phyloP scores from a whole-genome alignment of 2,797 vertebrate genomes.

The Hydrolagus colliei region DNA sequence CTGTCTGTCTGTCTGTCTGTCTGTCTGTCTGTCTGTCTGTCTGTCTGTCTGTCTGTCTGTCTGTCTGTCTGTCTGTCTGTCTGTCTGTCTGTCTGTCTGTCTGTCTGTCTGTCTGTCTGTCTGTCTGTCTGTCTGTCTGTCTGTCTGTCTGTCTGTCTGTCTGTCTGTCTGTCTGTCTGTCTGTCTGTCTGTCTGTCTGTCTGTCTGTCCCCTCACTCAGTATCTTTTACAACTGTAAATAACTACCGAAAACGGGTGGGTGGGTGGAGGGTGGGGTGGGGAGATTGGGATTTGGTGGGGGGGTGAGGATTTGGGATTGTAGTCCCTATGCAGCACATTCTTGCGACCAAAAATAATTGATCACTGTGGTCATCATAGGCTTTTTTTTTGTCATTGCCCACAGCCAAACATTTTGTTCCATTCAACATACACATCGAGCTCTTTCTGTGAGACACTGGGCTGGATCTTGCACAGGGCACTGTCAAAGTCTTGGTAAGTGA shows the following conservation, averaged over 20 bases:
- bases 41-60: too few relatives aligned
- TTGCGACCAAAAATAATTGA: slow-evolving; percentile 51
- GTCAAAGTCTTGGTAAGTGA: slow-evolving; percentile 99
- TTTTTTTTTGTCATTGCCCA: slow-evolving; percentile 74
- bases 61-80: slow-evolving; percentile 36
- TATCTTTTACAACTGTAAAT: slow-evolving; percentile 67
- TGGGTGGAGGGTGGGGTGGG: slow-evolving; percentile 44
- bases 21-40: slow-evolving; percentile 46
- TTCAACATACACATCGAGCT: slow-evolving; percentile 95
- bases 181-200: too few relatives aligned
- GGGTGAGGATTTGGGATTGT: slow-evolving; percentile 43
- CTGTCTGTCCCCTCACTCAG: slow-evolving; percentile 40
- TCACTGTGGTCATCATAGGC: slow-evolving; percentile 20
- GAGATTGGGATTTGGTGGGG: neutral
- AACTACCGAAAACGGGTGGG: slow-evolving; percentile 59
- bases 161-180: slow-evolving; percentile 42
- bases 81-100: too few relatives aligned
- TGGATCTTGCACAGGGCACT: slow-evolving; percentile 98
- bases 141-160: slow-evolving; percentile 64
- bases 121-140: slow-evolving; percentile 36
- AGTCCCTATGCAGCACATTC: slow-evolving; percentile 62
- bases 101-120: slow-evolving; percentile 52
- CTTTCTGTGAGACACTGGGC: slow-evolving; percentile 98
- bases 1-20: slow-evolving; percentile 49
- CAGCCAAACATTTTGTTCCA: slow-evolving; percentile 99